Evolutionary conservation across 2,888 invertebrate genomes (phyloP).

Genomic region (Seira musarum): DNA sequence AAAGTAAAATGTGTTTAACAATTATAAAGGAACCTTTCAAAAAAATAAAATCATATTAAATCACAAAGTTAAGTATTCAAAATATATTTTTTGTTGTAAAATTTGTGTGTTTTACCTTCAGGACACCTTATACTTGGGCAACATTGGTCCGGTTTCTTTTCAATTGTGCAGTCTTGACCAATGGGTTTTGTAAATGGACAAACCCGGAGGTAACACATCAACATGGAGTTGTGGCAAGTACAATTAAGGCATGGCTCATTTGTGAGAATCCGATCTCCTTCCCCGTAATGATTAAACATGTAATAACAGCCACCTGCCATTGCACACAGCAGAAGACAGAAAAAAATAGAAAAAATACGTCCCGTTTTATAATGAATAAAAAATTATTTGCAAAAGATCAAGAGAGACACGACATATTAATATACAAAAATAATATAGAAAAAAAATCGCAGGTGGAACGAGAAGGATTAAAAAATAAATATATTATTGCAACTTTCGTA

Average conservation of each 20-base stretch:
- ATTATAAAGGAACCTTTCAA: slow-evolving; percentile 15
- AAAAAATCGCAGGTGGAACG: too few species aligned
- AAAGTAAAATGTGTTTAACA: not conserved
- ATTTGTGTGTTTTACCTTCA: slow-evolving; percentile 79
- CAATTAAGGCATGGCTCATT: slow-evolving; percentile 97
- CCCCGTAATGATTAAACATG: slow-evolving; percentile 93
- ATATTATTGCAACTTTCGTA: too few species aligned
- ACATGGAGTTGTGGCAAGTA: slow-evolving; percentile 94
- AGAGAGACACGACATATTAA: too few species aligned
- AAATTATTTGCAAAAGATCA: too few species aligned
- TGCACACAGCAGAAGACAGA: too few species aligned
- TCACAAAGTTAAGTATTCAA: not conserved
- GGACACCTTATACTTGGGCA: slow-evolving; percentile 95
- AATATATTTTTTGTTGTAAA: not conserved
- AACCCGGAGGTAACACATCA: slow-evolving; percentile 94
- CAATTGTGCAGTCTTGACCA: slow-evolving; percentile 91
- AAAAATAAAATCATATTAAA: slow-evolving; percentile 19
- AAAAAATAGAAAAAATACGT: too few species aligned
- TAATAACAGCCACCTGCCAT: slow-evolving; percentile 88
- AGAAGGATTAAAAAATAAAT: too few species aligned
- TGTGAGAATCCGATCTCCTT: slow-evolving; percentile 93
- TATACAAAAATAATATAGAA: too few species aligned
- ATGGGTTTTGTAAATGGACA: slow-evolving; percentile 96
- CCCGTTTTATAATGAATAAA: too few species aligned
- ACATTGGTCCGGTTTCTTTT: slow-evolving; percentile 92